A percentile compares a stretch with the other conserved stretches of the same genome.
Conservation (phyloP, 1,140 invertebrate genomes). For the Euura saliciscinereae region DNA sequence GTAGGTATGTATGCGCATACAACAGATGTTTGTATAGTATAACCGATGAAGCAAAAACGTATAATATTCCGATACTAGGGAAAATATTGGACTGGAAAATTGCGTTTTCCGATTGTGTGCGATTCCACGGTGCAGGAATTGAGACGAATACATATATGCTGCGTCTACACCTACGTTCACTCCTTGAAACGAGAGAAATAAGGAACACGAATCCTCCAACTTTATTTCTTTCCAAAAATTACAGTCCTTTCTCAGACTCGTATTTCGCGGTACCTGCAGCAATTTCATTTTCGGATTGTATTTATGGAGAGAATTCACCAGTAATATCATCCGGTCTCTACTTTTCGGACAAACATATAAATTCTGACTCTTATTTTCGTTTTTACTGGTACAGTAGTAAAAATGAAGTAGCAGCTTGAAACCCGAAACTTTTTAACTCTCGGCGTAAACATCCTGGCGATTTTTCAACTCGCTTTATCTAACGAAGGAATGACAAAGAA, state of each 20-base stretch:
- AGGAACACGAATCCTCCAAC: background rate
- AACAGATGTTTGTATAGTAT: too few relatives aligned
- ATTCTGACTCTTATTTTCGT: constrained; percentile 17
- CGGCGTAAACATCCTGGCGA: background rate
- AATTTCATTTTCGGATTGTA: too few relatives aligned
- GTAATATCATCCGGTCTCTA: background rate
- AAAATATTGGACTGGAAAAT: constrained; percentile 35
- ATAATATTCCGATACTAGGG: constrained; percentile 27
- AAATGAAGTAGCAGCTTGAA: background rate
- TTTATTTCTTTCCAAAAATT: too few relatives aligned
- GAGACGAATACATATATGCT: background rate
- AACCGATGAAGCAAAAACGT: too few relatives aligned
- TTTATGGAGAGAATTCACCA: background rate
- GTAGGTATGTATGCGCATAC: too few relatives aligned
- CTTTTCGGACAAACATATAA: background rate
- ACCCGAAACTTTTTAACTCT: background rate
- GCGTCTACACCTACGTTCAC: background rate
- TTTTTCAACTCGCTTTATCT: too few relatives aligned
- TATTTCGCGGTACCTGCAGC: too few relatives aligned
- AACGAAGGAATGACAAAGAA: too few relatives aligned
- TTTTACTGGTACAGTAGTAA: constrained; percentile 11
- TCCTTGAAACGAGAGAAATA: background rate
- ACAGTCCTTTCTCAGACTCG: too few relatives aligned
- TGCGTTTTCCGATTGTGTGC: constrained; percentile 26
- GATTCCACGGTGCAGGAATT: constrained; percentile 21